Evolutionary conservation across 37 sponge, comb jelly and placozoan genomes (phyloP).

Genomic region (Axinella damicornis): DNA sequence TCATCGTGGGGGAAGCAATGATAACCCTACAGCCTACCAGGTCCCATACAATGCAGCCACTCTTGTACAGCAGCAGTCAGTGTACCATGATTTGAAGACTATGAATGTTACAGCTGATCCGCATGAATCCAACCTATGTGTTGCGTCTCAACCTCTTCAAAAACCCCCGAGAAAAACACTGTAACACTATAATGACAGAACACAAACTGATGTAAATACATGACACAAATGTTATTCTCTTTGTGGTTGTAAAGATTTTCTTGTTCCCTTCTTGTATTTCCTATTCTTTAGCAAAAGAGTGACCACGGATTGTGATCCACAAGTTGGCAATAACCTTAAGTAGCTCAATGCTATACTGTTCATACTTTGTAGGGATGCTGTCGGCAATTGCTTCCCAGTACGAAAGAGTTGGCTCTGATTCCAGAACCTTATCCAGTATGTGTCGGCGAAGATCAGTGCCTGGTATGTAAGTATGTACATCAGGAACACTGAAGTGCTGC

Average conservation of each 20-base stretch:
- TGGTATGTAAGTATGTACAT: too few species aligned
- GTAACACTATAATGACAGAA: too few species aligned
- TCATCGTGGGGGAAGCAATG: conserved; percentile 51
- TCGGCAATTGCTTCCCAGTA: conserved; percentile 18
- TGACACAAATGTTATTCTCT: too few species aligned
- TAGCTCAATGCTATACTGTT: conserved; percentile 32
- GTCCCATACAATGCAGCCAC: conserved; percentile 26
- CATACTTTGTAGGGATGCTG: conserved; percentile 28
- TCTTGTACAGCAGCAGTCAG: conserved; percentile 34
- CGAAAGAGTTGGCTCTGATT: not conserved
- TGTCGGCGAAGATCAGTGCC: not conserved
- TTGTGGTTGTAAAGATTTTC: conserved; percentile 2
- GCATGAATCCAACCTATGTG: not conserved
- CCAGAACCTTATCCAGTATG: conserved; percentile 4
- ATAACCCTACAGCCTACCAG: conserved; percentile 47
- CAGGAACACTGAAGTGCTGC: too few species aligned
- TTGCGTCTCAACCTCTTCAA: conserved; percentile 6
- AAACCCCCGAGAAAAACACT: conserved; percentile 18
- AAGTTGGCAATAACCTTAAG: conserved; percentile 16
- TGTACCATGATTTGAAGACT: conserved; percentile 39
- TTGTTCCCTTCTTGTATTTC: conserved; percentile 19
- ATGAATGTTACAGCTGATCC: conserved; percentile 39
- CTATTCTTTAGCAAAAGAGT: conserved; percentile 44
- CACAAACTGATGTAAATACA: too few species aligned
- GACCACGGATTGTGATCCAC: conserved; percentile 38